These are phyloP conservation scores for Triops longicaudatus DNA, from an alignment of 1,140 invertebrate species.

Conservation along the genomic window DNA sequence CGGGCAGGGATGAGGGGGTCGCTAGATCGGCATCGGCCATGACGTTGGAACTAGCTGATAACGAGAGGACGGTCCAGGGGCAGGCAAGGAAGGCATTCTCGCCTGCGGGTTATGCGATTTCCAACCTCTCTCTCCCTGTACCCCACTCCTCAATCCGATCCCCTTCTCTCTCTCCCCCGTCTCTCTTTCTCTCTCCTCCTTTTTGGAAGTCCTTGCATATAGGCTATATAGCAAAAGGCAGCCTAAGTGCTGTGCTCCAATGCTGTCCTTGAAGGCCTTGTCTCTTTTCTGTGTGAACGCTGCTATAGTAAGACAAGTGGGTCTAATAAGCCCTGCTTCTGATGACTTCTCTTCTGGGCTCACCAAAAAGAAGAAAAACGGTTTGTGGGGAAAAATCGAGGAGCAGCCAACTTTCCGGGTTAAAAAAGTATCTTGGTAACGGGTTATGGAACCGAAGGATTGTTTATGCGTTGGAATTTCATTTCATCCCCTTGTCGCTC, in stretches of 20 bases:
- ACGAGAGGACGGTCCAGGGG: slow-evolving; percentile 13
- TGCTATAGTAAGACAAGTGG: background rate
- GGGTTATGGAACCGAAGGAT: too few relatives aligned
- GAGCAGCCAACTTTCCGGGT: too few relatives aligned
- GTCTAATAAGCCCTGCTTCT: background rate
- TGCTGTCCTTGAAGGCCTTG: slow-evolving; percentile 10
- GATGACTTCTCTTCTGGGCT: background rate
- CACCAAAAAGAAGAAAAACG: background rate
- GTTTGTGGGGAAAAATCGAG: too few relatives aligned
- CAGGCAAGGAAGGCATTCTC: slow-evolving; percentile 14
- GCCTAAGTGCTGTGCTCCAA: slow-evolving; percentile 4
- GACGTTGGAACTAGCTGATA: slow-evolving; percentile 14
- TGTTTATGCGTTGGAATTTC: too few relatives aligned
- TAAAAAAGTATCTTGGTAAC: too few relatives aligned
- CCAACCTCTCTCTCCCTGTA: background rate
- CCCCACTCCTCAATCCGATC: too few relatives aligned
- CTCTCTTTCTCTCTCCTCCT: background rate
- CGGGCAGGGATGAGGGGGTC: background rate
- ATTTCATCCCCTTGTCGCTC: too few relatives aligned
- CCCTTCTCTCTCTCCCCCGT: too few relatives aligned
- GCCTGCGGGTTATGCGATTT: slow-evolving; percentile 5
- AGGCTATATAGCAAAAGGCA: background rate
- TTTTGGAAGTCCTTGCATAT: background rate
- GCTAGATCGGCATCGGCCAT: slow-evolving; percentile 5
- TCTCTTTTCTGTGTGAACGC: background rate